These are phyloP conservation scores for Eudasyphora cyanicolor DNA, from an alignment of 2,888 invertebrate species.

Conservation along the genomic window DNA sequence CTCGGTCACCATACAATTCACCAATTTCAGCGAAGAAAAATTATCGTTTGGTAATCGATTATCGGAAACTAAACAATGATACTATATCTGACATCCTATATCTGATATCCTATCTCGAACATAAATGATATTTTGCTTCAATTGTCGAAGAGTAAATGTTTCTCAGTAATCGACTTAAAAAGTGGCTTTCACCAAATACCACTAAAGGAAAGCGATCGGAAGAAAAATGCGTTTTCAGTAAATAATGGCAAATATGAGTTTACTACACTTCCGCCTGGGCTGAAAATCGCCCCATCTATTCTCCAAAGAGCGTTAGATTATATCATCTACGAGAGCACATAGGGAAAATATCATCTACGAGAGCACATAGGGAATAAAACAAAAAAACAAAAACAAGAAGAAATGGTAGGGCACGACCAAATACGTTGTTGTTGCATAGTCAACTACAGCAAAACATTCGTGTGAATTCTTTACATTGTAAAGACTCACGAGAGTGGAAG, in stretches of 20 bases:
- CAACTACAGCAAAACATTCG: too few species aligned
- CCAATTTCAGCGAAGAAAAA: not conserved
- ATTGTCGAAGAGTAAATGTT: conserved; percentile 21
- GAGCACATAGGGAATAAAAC: too few species aligned
- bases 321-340: not conserved
- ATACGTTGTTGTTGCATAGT: too few species aligned
- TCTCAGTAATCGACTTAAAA: conserved; percentile 43
- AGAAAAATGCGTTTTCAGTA: not conserved
- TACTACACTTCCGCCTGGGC: too few species aligned
- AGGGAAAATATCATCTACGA: too few species aligned
- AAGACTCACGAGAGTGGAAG: too few species aligned
- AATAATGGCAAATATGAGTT: too few species aligned
- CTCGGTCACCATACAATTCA: too few species aligned
- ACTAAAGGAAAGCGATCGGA: not conserved
- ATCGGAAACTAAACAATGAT: not conserved
- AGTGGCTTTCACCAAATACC: not conserved
- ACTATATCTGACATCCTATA: not conserved
- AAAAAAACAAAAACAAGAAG: too few species aligned
- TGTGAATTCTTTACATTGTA: too few species aligned
- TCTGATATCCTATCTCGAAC: conserved; percentile 30
- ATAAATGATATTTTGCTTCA: conserved; percentile 16
- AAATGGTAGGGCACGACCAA: too few species aligned
- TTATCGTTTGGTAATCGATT: not conserved
- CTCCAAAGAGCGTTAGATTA: not conserved
- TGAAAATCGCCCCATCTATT: not conserved